These are phyloP conservation scores for Cetoscarus ocellatus DNA, from an alignment of 2,797 vertebrate species.

Conservation along the genomic window DNA sequence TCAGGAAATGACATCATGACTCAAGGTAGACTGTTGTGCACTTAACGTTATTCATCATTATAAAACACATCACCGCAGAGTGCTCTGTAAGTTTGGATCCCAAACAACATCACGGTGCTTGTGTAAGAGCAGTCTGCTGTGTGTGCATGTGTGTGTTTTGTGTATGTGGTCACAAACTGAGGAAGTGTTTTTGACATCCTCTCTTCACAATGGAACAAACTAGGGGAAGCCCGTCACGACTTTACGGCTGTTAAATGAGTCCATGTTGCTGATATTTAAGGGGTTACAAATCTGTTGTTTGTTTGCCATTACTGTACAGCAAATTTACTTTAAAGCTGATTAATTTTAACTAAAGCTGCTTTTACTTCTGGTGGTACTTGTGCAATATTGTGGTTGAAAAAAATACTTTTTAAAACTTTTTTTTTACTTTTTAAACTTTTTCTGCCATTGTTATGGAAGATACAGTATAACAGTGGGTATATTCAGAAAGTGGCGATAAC, in stretches of 20 bases:
- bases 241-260: constrained; percentile 37
- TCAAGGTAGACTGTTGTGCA: constrained; percentile 73
- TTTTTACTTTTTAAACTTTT: too few species aligned
- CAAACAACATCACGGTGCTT: constrained; percentile 21
- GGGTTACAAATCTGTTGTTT: constrained; percentile 34
- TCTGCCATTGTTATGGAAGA: too few species aligned
- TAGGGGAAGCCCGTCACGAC: constrained; percentile 52
- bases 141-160: not conserved
- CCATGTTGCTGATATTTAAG: constrained; percentile 62
- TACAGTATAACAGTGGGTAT: too few species aligned
- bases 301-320: constrained; percentile 24
- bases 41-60: not conserved
- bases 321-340: too few species aligned
- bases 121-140: constrained; percentile 27
- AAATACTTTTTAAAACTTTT: too few species aligned
- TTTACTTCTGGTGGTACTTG: too few species aligned
- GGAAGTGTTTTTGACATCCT: constrained; percentile 78
- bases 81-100: constrained; percentile 9
- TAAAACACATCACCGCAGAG: constrained; percentile 10
- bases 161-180: constrained; percentile 39
- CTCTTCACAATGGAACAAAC: constrained; percentile 71
- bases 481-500: too few species aligned
- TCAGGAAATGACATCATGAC: constrained; percentile 84
- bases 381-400: too few species aligned
- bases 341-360: too few species aligned